These are phyloP conservation scores for Macropodus opercularis DNA, from an alignment of 2,797 vertebrate genomes.

Conservation along the genomic window DNA sequence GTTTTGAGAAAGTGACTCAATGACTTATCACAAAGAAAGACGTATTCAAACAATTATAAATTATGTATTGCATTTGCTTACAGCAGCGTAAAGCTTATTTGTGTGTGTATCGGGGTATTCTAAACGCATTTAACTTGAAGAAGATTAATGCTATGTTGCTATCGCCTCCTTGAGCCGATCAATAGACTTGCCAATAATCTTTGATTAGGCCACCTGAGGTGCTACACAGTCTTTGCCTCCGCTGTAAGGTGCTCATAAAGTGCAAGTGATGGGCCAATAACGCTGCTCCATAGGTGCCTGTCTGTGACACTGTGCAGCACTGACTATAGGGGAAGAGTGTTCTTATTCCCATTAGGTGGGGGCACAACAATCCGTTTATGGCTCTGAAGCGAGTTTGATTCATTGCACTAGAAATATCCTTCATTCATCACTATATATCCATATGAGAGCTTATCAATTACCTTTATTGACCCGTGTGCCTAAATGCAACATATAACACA, in stretches of 20 bases:
- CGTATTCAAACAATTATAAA: neutral
- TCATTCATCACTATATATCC: conserved; percentile 74
- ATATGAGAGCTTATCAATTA: conserved; percentile 77
- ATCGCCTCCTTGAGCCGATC: conserved; percentile 49
- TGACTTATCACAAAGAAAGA: neutral
- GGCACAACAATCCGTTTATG: conserved; percentile 46
- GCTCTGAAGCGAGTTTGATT: conserved; percentile 54
- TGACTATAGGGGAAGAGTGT: conserved; percentile 61
- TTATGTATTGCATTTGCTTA: conserved; percentile 21
- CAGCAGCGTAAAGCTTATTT: neutral
- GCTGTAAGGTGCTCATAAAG: conserved; percentile 68
- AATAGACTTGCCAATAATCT: conserved; percentile 70
- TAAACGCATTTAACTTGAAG: conserved; percentile 24
- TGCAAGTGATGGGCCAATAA: conserved; percentile 77
- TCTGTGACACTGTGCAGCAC: conserved; percentile 31
- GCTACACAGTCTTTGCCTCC: conserved; percentile 26
- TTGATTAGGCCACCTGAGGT: conserved; percentile 47
- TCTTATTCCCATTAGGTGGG: conserved; percentile 65
- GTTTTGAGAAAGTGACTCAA: no score
- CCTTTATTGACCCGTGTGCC: conserved; percentile 71
- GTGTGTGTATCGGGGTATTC: conserved; percentile 17
- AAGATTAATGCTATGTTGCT: conserved; percentile 53
- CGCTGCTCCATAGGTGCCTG: conserved; percentile 33
- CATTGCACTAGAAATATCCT: conserved; percentile 44
- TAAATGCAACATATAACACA: conserved; percentile 64